Percentiles rank a stretch among this genome's conserved stretches.
These are phyloP conservation scores for Discoglossus pictus DNA, from an alignment of 2,797 vertebrate species.

Conservation along the genomic window DNA sequence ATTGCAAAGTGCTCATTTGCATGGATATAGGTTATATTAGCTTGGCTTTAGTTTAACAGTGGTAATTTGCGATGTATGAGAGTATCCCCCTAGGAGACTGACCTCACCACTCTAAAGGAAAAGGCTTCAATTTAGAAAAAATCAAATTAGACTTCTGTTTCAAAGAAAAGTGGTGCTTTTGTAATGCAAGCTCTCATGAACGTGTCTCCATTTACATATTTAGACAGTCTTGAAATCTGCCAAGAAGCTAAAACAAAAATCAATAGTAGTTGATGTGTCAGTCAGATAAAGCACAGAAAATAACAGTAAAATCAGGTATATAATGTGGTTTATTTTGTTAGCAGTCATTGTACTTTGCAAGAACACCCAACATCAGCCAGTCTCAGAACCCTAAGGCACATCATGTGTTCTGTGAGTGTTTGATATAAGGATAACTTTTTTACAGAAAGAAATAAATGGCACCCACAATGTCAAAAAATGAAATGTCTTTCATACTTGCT, in stretches of 20 bases:
- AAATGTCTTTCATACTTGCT: constrained; percentile 28
- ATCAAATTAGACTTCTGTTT: constrained; percentile 46
- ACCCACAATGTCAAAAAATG: constrained; percentile 2
- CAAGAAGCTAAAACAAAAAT: constrained; percentile 35
- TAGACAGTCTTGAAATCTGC: constrained; percentile 22
- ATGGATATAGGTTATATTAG: constrained; percentile 51
- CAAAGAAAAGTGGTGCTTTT: constrained; percentile 46
- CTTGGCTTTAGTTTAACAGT: constrained; percentile 44
- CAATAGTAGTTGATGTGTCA: constrained; percentile 28
- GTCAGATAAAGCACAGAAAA: constrained; percentile 39
- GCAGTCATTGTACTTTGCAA: constrained; percentile 20
- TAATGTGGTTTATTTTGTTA: constrained; percentile 31
- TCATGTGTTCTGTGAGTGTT: constrained; percentile 33
- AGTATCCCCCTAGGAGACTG: constrained; percentile 45
- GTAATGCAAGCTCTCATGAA: constrained; percentile 41
- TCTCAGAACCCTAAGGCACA: constrained; percentile 25
- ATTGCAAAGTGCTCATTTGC: constrained; percentile 49
- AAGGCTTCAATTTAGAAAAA: constrained; percentile 49
- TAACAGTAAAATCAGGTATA: constrained; percentile 34
- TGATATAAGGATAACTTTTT: constrained; percentile 23
- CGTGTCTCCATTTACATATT: constrained; percentile 44
- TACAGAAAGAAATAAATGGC: constrained; percentile 33
- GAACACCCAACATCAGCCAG: constrained; percentile 10
- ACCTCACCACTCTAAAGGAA: constrained; percentile 34
- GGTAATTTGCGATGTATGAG: constrained; percentile 48